A percentile compares a stretch with the other conserved stretches of the same genome.
Evolutionary conservation across 2,888 invertebrate species (phyloP).

Genomic region (Scaptomyza caliginosa): DNA sequence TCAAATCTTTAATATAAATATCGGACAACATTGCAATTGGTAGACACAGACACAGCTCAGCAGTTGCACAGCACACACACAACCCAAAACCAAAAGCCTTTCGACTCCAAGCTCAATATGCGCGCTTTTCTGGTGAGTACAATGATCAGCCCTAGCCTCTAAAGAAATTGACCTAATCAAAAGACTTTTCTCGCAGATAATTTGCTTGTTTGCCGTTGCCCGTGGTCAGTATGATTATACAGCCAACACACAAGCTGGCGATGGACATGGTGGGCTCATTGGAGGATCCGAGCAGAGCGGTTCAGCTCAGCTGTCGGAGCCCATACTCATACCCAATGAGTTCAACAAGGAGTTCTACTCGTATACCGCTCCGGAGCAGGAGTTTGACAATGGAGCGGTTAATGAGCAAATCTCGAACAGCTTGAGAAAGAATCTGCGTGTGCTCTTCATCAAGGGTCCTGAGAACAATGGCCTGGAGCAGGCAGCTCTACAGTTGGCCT

Average conservation of each 20-base stretch:
- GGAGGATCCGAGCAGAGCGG: constrained; percentile 26
- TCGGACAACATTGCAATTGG: constrained; percentile 38
- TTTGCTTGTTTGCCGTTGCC: constrained; percentile 66
- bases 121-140: constrained; percentile 72
- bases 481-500: constrained; percentile 77
- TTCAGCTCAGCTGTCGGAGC: constrained; percentile 50
- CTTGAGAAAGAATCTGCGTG: constrained; percentile 76
- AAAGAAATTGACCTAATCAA: not conserved
- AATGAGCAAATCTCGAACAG: constrained; percentile 61
- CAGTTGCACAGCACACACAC: constrained; percentile 57
- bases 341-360: constrained; percentile 76
- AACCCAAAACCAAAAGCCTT: constrained; percentile 17
- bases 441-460: constrained; percentile 83
- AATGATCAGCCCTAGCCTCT: not conserved
- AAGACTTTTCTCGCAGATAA: constrained; percentile 46
- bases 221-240: constrained; percentile 74
- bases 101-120: constrained; percentile 66
- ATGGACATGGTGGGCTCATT: constrained; percentile 54
- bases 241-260: constrained; percentile 46
- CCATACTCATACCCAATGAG: constrained; percentile 49
- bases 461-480: constrained; percentile 78
- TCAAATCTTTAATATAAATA: constrained; percentile 52
- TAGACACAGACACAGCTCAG: constrained; percentile 52
- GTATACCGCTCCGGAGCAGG: constrained; percentile 80
- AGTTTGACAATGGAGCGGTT: constrained; percentile 63